phyloP scores from a whole-genome alignment of 2,797 vertebrate species.

The Poeciliopsis gracilis region DNA sequence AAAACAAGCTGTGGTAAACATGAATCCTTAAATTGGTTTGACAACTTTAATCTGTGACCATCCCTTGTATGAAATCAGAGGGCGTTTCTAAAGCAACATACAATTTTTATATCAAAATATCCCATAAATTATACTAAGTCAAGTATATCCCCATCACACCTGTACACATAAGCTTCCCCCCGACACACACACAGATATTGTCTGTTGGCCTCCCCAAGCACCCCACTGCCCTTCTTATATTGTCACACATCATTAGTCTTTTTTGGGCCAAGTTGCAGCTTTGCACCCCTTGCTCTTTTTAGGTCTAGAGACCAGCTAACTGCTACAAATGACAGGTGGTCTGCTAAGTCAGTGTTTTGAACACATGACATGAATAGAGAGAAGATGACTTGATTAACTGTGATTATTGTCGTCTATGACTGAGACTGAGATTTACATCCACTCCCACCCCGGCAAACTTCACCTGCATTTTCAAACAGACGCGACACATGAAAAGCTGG shows the following conservation, averaged over 20 bases:
- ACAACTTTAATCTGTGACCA: conserved; percentile 55
- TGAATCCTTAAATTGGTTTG: conserved; percentile 60
- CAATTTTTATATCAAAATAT: conserved; percentile 35
- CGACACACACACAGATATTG: too few relatives aligned
- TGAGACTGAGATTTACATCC: neutral
- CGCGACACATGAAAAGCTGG: neutral
- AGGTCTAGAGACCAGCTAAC: conserved; percentile 42
- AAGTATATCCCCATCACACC: conserved; percentile 7
- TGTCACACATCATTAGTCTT: conserved; percentile 48
- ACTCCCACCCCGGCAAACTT: neutral
- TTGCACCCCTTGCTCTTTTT: conserved; percentile 59
- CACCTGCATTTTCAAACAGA: neutral
- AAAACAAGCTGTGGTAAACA: conserved; percentile 71
- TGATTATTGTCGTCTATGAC: conserved; percentile 10
- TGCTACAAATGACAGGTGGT: conserved; percentile 29
- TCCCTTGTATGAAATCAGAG: conserved; percentile 36
- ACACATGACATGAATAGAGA: neutral
- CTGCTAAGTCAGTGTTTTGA: conserved; percentile 17
- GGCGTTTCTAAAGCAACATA: conserved; percentile 25
- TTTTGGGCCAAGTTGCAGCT: conserved; percentile 43
- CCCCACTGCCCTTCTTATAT: neutral
- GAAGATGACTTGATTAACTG: conserved; percentile 17
- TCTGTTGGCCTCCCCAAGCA: neutral
- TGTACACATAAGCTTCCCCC: neutral
- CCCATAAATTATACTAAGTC: conserved; percentile 55